phyloP scores from a whole-genome alignment of 2,797 vertebrate genomes.

The Lates japonicus region DNA sequence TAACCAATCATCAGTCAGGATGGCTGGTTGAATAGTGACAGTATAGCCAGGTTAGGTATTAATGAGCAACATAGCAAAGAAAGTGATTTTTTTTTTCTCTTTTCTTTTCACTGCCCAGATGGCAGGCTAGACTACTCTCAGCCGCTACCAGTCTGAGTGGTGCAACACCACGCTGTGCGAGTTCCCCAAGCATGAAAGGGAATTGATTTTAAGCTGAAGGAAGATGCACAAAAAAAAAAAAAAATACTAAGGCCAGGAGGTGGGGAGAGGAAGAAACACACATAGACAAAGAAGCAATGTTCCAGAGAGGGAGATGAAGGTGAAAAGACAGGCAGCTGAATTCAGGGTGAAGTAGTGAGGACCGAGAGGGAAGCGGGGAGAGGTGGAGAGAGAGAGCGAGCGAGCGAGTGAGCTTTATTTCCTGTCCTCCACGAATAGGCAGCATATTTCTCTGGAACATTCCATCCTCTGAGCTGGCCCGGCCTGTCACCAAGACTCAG shows the following conservation, averaged over 20 bases:
- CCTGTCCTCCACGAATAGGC: conserved; percentile 81
- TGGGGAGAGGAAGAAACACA: background rate
- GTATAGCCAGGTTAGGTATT: conserved; percentile 18
- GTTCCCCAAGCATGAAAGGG: conserved; percentile 56
- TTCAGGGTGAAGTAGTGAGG: conserved; percentile 50
- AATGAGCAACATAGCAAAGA: background rate
- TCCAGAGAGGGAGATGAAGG: conserved; percentile 13
- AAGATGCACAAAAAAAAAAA: conserved; percentile 50
- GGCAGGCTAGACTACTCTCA: conserved; percentile 48
- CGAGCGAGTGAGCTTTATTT: conserved; percentile 66
- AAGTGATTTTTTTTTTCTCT: background rate
- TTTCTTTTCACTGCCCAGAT: conserved; percentile 50
- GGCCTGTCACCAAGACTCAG: conserved; percentile 73
- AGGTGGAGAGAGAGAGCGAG: conserved; percentile 30
- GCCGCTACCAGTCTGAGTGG: conserved; percentile 37
- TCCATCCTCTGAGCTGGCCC: conserved; percentile 75
- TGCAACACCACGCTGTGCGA: conserved; percentile 52
- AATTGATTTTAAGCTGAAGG: conserved; percentile 46
- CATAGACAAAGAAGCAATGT: conserved; percentile 12
- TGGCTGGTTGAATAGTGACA: conserved; percentile 24
- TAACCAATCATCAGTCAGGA: conserved; percentile 14
- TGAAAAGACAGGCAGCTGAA: conserved; percentile 43
- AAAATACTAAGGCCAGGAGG: conserved; percentile 29
- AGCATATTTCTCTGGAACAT: conserved; percentile 83
- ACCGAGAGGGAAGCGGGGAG: conserved; percentile 42